Conservation (phyloP, 2,113 vertebrate genomes). For the Trichechus manatus region DNA sequence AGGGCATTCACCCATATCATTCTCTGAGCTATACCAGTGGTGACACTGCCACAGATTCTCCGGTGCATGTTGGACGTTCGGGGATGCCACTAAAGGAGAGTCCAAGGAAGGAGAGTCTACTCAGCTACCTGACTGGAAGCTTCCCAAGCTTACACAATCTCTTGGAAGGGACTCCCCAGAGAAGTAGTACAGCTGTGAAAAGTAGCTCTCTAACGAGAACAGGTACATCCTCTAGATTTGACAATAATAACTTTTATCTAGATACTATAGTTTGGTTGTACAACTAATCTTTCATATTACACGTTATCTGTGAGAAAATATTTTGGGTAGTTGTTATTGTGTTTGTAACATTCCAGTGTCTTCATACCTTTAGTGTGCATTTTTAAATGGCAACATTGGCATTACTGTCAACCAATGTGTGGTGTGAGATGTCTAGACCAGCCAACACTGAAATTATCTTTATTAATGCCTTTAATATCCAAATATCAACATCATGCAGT, state of each 20-base stretch:
- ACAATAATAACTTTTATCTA: not conserved
- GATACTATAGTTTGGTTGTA: not conserved
- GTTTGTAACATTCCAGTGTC: not conserved
- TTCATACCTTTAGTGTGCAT: not conserved
- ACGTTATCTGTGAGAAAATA: constrained; percentile 18
- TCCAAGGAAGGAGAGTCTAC: constrained; percentile 96
- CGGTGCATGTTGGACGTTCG: constrained; percentile 92
- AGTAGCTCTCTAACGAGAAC: constrained; percentile 95
- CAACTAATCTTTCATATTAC: not conserved
- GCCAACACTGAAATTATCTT: not conserved
- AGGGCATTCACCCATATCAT: constrained; percentile 98
- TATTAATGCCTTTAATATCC: not conserved
- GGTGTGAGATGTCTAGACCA: not conserved
- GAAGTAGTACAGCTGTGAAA: constrained; percentile 91
- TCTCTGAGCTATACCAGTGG: constrained; percentile 98
- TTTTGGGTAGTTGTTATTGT: not conserved
- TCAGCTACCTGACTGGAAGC: constrained; percentile 98
- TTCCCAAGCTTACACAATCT: constrained; percentile 98
- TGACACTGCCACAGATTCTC: constrained; percentile 97
- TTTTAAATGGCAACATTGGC: constrained; percentile 18
- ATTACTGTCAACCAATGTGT: not conserved
- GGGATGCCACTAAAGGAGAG: constrained; percentile 94
- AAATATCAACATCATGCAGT: not conserved
- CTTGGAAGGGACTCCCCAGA: constrained; percentile 96
- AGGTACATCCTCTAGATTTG: constrained; percentile 86